These are phyloP conservation scores for Hypselothyrea guttata DNA, from an alignment of 2,888 invertebrate species.

Conservation along the genomic window DNA sequence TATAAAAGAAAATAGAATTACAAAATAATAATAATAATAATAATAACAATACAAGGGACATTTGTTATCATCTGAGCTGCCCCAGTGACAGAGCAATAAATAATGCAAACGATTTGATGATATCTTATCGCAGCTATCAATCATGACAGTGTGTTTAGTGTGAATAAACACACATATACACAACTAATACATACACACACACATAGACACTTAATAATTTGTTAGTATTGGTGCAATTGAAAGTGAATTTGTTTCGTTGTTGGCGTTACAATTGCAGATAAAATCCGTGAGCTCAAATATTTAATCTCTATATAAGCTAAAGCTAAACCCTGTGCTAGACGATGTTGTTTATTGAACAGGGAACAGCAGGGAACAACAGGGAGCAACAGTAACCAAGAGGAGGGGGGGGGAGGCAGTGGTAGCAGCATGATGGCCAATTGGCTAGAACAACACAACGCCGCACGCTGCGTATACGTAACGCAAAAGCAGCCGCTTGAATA, in stretches of 20 bases:
- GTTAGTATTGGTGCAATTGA: conserved; percentile 22
- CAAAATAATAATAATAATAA: background rate
- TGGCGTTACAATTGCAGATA: conserved; percentile 29
- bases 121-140: conserved; percentile 68
- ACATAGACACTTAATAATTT: background rate
- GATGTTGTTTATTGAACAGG: conserved; percentile 30
- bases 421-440: conserved; percentile 10
- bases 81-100: conserved; percentile 43
- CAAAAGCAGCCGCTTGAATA: background rate
- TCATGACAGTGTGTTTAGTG: conserved; percentile 39
- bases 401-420: too few species aligned
- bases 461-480: conserved; percentile 65
- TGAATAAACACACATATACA: background rate
- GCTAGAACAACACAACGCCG: conserved; percentile 13
- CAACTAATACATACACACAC: too few species aligned
- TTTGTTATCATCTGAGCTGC: conserved; percentile 38
- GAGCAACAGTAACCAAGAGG: background rate
- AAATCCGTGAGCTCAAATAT: conserved; percentile 30
- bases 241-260: conserved; percentile 46
- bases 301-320: conserved; percentile 51
- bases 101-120: conserved; percentile 40
- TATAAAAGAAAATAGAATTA: too few species aligned
- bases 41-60: conserved; percentile 11
- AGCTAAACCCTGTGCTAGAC: conserved; percentile 19
- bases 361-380: conserved; percentile 11